Evolutionary conservation across 92 coral and sea anemone species (phyloP), one percentile per base, ranked within the genome.

Genomic region (Paragorgia papillata): DNA sequence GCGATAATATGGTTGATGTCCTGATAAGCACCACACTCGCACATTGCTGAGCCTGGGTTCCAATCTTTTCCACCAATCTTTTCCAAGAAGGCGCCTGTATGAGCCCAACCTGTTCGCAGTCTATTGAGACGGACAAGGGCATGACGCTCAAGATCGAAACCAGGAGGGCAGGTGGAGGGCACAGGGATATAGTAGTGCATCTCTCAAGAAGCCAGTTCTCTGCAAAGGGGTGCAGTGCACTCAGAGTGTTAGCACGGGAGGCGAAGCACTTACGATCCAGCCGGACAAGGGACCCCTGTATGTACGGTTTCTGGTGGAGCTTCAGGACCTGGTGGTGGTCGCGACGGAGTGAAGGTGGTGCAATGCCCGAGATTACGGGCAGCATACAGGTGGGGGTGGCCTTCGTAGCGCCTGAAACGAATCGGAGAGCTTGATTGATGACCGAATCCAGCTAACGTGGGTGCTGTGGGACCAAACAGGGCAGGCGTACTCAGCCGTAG

Each of bases 311-410:
- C n/a, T n/a, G n/a, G n/a, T n/a, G n/a, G n/a, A n/a, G n/a, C n/a
- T n/a, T n/a, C n/a, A 12, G 43, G 43, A 70, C 80, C 39, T 9
- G 33, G 69, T 33, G 24, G 31, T n/a, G n/a, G n/a, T n/a, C n/a
- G n/a, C n/a, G n/a, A n/a, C n/a, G n/a, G n/a, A n/a, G n/a, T n/a
- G n/a, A n/a, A n/a, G 73, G 53, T 20, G 62, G 77, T 39, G 77
- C 33, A n/a, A 75, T 75, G 17, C 80, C 80, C 18, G 80, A 18
- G 25, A 75, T 34, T 10, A 75, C 80, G 24, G 67, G 80, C 27
- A 75, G 70, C 70, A 75, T 75, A 4, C 21, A 37, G 33, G 57
- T 75, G 31, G 69, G 80, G 33, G 80, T 75, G 32, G 80, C 33
- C 44, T 20, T 39, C 48, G 58, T 31, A 15, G 69, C 32, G 7